A percentile compares a stretch with the other conserved stretches of the same genome.
Evolutionary conservation across 1,140 invertebrate species (phyloP).

Genomic region (Aphis craccivora): DNA sequence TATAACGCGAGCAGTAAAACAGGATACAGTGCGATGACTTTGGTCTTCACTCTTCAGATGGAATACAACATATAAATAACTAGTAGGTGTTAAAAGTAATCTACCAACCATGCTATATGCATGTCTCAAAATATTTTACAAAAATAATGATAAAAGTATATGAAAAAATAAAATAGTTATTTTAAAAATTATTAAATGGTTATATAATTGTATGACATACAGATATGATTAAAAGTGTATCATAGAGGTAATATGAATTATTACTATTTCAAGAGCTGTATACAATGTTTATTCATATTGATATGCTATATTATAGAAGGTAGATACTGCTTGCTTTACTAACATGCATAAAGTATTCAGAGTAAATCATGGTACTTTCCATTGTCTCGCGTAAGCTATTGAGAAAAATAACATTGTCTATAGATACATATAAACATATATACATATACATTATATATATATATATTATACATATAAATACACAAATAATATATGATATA

Average conservation of each 20-base stretch:
- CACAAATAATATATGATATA: not conserved
- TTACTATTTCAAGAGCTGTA: conserved; percentile 11
- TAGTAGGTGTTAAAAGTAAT: not conserved
- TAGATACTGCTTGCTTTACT: not conserved
- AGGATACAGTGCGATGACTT: not conserved
- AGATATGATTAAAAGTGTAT: conserved; percentile 34
- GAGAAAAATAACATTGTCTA: not conserved
- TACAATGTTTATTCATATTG: not conserved
- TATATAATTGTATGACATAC: not conserved
- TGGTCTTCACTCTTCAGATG: not conserved
- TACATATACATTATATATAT: not conserved
- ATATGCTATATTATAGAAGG: conserved; percentile 32
- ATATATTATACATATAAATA: not conserved
- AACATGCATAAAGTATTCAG: not conserved
- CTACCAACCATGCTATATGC: not conserved
- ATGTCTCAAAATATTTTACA: not conserved
- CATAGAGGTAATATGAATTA: not conserved
- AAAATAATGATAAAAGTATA: not conserved
- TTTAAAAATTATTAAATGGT: conserved; percentile 21
- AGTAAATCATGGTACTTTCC: not conserved
- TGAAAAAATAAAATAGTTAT: not conserved
- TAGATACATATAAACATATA: conserved; percentile 1
- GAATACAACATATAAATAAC: not conserved
- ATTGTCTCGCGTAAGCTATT: not conserved
- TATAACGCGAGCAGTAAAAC: conserved; percentile 26